Percentiles rank a stretch among this genome's conserved stretches.
Evolutionary conservation across 2,113 vertebrate species (phyloP).

Genomic region (mouse (Mus musculus)): GRCm39 chr2:49275001-49275500

Average conservation of each 20-base stretch:
- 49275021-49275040: not conserved
- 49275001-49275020: not conserved
- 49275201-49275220: too few species aligned
- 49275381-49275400: not conserved
- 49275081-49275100: not conserved
- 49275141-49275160: not conserved
- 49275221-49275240: too few species aligned
- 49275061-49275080: not conserved
- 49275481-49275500: not conserved
- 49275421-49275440: not conserved
- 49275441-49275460: not conserved
- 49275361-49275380: not conserved
- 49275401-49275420: not conserved
- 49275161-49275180: not conserved
- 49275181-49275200: not conserved
- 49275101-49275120: not conserved
- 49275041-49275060: not conserved
- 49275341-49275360: not conserved
- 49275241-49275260: not conserved
- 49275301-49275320: not conserved
- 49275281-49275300: not conserved
- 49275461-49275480: not conserved
- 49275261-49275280: not conserved
- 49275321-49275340: not conserved
- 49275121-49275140: not conserved